phyloP scores from a whole-genome alignment of 2,888 invertebrate genomes.

The Spialia ferax region DNA sequence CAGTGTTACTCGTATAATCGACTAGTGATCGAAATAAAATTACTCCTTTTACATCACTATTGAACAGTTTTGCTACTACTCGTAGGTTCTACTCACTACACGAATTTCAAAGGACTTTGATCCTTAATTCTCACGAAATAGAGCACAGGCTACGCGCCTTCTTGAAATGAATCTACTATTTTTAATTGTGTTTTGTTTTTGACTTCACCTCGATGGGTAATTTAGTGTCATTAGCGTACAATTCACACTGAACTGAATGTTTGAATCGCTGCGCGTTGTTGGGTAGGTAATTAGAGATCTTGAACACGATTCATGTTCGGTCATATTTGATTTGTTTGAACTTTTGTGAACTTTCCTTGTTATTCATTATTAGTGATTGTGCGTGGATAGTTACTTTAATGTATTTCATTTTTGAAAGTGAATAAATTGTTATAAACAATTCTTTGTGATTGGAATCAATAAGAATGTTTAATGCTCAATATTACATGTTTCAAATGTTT shows the following conservation, averaged over 20 bases:
- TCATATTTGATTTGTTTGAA: conserved; percentile 10
- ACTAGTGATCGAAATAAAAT: conserved; percentile 26
- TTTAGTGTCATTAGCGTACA: conserved; percentile 27
- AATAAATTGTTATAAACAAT: no score
- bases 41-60: background rate
- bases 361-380: background rate
- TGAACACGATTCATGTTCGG: conserved; percentile 9
- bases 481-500: no score
- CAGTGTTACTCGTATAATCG: conserved; percentile 11
- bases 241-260: conserved; percentile 12
- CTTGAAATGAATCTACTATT: background rate
- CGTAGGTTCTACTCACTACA: background rate
- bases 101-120: background rate
- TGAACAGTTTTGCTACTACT: background rate
- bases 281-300: conserved; percentile 6
- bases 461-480: no score
- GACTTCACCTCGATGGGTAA: background rate
- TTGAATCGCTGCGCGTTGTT: conserved; percentile 8
- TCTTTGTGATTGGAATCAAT: no score
- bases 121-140: background rate
- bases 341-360: background rate
- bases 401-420: no score
- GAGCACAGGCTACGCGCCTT: background rate
- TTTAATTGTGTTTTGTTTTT: conserved; percentile 25
- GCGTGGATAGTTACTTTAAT: no score